Percentiles rank a stretch among this genome's conserved stretches.
phyloP scores from a whole-genome alignment of 1,140 invertebrate species.

The Polypedilum vanderplanki region DNA sequence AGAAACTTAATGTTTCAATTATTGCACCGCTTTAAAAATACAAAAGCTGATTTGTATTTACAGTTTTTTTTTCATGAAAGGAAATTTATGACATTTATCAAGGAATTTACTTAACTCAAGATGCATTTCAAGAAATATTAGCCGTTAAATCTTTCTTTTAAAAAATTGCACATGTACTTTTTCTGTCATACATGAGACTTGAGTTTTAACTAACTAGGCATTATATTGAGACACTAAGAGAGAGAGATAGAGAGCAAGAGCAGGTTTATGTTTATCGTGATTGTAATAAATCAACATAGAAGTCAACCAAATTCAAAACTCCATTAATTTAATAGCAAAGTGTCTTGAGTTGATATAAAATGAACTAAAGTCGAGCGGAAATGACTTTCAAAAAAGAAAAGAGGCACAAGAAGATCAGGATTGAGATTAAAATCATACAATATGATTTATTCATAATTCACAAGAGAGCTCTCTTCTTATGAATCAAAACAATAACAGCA shows the following conservation, averaged over 20 bases:
- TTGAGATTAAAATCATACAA: not conserved
- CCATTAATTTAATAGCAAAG: not conserved
- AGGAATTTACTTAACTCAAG: too few species aligned
- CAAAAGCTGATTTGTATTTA: too few species aligned
- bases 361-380: not conserved
- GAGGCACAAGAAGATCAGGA: not conserved
- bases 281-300: slow-evolving; percentile 8
- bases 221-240: too few species aligned
- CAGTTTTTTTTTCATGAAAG: too few species aligned
- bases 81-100: too few species aligned
- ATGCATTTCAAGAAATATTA: too few species aligned
- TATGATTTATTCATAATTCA: slow-evolving; percentile 3
- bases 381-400: slow-evolving; percentile 5
- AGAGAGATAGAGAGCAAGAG: not conserved
- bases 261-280: slow-evolving; percentile 12
- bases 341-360: not conserved
- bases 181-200: too few species aligned
- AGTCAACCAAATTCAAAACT: slow-evolving; percentile 3
- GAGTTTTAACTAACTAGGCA: too few species aligned
- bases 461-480: slow-evolving; percentile 10
- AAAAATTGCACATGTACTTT: too few species aligned
- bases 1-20: slow-evolving; percentile 7
- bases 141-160: too few species aligned
- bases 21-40: not conserved
- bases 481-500: not conserved